Evolutionary conservation across 2,113 vertebrate genomes (phyloP), one percentile per base, ranked within the genome.

Genomic region (Psettodes erumei): DNA sequence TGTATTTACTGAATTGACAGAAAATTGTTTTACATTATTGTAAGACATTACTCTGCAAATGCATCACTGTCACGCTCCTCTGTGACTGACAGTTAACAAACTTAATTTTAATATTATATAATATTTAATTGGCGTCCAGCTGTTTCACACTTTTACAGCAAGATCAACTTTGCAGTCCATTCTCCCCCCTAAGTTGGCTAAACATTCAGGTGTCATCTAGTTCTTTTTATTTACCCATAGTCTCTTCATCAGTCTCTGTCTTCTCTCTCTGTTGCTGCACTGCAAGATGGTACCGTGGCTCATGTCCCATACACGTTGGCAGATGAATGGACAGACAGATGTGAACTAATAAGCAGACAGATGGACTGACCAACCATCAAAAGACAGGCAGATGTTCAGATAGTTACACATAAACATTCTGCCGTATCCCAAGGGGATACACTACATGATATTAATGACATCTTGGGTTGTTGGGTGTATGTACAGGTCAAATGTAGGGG

Each of bases 341-440:
- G 86, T 81, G 60, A 56, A 53, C 81, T 86, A 85, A 90, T 85
- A 73, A 84, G 68, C 80, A 79, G 77, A 82, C 85, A 90, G 90
- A 82, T 89, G 80, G 77, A 91, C 71, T 86, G 88, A 89, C 88
- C 86, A 60, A 75, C 81, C 71, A 83, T 83, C 77, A 88, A 86
- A 90, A 83, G 71, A 66, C 43, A 69, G 33, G 59, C 78, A 88
- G 82, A 79, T 84, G 79, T 78, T 81, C 27, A 58, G 47, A 77
- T 71, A 69, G 81, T 84, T 71, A 75, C 35, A 76, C 27, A 15
- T 50, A 75, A 61, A 72, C 59, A 81, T n/a, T 62, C 37, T 50
- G 18, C 53, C 55, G 74, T 66, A 65, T 61, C 54, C 58, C 25
- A n/a, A 8, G 27, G 35, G 54, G 28, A 3, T 19, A 33, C 9